Percentiles rank a stretch among this genome's conserved stretches.
These are phyloP conservation scores for Syrmaticus mikado DNA, from an alignment of 2,113 vertebrate genomes.

Conservation along the genomic window DNA sequence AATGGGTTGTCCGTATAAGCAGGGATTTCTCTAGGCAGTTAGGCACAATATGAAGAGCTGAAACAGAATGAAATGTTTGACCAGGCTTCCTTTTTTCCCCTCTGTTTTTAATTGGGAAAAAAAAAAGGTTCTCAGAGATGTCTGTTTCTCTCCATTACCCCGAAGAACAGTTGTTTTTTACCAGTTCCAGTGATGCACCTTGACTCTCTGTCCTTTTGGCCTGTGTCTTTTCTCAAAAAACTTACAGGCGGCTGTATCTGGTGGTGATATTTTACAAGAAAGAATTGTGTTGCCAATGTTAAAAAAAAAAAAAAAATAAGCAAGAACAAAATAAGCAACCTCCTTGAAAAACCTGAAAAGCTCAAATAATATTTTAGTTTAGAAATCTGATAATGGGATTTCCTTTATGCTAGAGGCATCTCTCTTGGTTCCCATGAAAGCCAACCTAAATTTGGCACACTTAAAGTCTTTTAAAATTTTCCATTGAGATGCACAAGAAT, in stretches of 20 bases:
- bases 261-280: not conserved
- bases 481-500: not conserved
- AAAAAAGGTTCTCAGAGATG: not conserved
- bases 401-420: not conserved
- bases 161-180: not conserved
- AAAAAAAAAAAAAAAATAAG: not conserved
- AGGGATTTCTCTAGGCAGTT: not conserved
- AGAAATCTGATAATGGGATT: not conserved
- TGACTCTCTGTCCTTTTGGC: not conserved
- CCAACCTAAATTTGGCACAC: not conserved
- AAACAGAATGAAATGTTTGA: conserved; percentile 6
- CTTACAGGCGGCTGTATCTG: not conserved
- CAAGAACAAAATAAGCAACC: not conserved
- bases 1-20: not conserved
- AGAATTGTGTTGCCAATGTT: not conserved
- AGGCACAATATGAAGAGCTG: not conserved
- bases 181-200: not conserved
- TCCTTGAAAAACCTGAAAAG: not conserved
- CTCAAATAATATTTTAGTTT: conserved; percentile 2
- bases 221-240: not conserved
- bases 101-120: conserved; percentile 20
- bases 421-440: conserved; percentile 31
- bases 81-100: not conserved
- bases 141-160: not conserved
- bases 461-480: not conserved